These are phyloP conservation scores for Chelonoidis abingdonii DNA, from an alignment of 2,113 vertebrate species.

Conservation along the genomic window DNA sequence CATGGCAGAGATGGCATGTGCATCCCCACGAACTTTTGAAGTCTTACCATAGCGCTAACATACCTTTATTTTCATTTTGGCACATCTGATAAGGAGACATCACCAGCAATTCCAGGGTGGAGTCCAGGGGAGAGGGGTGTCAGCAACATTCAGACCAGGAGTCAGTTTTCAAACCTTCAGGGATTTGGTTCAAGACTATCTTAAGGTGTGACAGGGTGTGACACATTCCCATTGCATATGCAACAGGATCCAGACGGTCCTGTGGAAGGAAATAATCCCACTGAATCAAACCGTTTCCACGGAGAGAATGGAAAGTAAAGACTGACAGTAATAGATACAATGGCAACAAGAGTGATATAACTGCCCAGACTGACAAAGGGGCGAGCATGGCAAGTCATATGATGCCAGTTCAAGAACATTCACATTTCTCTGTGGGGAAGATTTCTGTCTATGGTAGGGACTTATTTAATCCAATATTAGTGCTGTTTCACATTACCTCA, in stretches of 20 bases:
- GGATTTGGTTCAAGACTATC: background rate
- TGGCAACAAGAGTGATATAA: background rate
- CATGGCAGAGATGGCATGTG: conserved; percentile 18
- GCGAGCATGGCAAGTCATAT: background rate
- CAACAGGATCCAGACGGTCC: conserved; percentile 8
- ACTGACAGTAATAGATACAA: background rate
- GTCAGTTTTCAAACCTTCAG: background rate
- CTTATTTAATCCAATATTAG: background rate
- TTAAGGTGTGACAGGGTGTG: background rate
- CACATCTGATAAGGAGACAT: conserved; percentile 27
- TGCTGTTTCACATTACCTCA: background rate
- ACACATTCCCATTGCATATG: conserved; percentile 39
- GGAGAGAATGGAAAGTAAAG: background rate
- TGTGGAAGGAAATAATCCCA: conserved; percentile 41
- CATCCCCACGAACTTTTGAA: conserved; percentile 21
- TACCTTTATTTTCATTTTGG: background rate
- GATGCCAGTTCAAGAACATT: background rate
- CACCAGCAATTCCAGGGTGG: background rate
- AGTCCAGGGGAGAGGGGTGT: background rate
- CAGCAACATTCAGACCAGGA: background rate
- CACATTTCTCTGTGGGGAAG: background rate
- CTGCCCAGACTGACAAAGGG: background rate
- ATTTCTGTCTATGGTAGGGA: background rate
- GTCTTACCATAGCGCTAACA: background rate
- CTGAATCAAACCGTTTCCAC: background rate